Evolutionary conservation across 2,797 vertebrate species (phyloP), one percentile per base, ranked within the genome.

Genomic region (Lateolabrax maculatus): DNA sequence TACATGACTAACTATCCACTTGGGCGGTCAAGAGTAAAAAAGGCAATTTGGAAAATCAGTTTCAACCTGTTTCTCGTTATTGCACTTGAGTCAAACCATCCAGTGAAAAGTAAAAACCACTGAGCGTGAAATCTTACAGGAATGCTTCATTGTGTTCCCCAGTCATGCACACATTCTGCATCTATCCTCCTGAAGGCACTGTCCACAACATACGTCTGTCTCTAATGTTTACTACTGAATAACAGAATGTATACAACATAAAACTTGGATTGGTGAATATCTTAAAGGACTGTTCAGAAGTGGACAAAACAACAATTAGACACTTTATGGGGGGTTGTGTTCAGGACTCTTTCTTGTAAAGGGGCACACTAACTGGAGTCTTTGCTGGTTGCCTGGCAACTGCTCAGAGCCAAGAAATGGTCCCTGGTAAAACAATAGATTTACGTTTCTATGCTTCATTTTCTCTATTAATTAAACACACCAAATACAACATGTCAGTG

Each of bases 21-120:
- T 80, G 70, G 65, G 57, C 41, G 53, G 71, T 74, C 85, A 79
- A 71, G 57, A 64, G 77, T 46, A 18, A 57, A 53, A 77, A 65
- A 52, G 44, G 43, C 31, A 71, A 79, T 71, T 71, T 71, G 39
- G 66, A 75, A 66, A 83, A 83, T 78, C 66, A n/a, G 49, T 73
- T 76, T 65, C 67, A 75, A 27, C 61, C 62, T 23, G 48, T 78
- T 85, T 69, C 74, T 84, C 23, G 25, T 81, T 76, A 69, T 29
- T 41, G 55, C 49, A 23, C 70, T 49, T 2, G 43, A 75, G 60
- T 72, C 21, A 34, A 68, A 63, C 37, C 49, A 12, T 78, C 43
- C 70, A 18, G 25, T 27, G 70, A 12, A 61, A 82, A 66, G 77
- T 75, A 48, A 70, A 67, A 80, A 25, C 64, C 55, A 49, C 12